These are phyloP conservation scores for Drosophila kepulauana DNA, from an alignment of 1,140 invertebrate genomes.

Conservation along the genomic window DNA sequence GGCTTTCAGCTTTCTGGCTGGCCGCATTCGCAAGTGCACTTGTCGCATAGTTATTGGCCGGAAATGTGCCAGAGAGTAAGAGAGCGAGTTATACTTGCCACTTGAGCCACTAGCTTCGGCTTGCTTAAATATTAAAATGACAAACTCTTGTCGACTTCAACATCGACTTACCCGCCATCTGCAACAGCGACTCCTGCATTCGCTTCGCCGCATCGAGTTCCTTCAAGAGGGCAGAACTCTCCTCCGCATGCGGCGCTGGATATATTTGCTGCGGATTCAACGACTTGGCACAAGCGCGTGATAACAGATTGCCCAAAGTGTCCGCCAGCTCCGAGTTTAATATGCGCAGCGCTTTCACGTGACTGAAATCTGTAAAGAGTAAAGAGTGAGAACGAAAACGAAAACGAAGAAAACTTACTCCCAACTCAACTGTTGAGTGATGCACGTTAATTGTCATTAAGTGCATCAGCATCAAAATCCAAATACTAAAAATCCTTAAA, in stretches of 20 bases:
- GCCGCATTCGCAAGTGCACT: conserved; percentile 68
- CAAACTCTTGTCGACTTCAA: conserved; percentile 32
- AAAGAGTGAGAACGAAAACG: too few relatives aligned
- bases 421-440: conserved; percentile 27
- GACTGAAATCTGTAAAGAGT: conserved; percentile 92
- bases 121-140: conserved; percentile 79
- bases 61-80: conserved; percentile 44
- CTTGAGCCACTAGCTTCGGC: conserved; percentile 42
- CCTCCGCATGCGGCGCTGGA: conserved; percentile 87
- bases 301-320: conserved; percentile 96
- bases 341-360: conserved; percentile 90
- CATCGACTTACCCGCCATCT: conserved; percentile 86
- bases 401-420: conserved; percentile 7
- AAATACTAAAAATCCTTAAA: conserved; percentile 17
- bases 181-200: conserved; percentile 86
- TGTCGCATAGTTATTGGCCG: conserved; percentile 59
- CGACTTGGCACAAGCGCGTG: conserved; percentile 90
- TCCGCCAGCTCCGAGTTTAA: conserved; percentile 97
- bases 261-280: conserved; percentile 93
- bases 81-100: conserved; percentile 14
- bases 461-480: neutral
- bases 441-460: conserved; percentile 21
- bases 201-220: conserved; percentile 86
- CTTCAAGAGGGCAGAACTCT: conserved; percentile 85
- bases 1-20: conserved; percentile 42